phyloP scores from a whole-genome alignment of 2,113 vertebrate species.

The Helogale parvula region DNA sequence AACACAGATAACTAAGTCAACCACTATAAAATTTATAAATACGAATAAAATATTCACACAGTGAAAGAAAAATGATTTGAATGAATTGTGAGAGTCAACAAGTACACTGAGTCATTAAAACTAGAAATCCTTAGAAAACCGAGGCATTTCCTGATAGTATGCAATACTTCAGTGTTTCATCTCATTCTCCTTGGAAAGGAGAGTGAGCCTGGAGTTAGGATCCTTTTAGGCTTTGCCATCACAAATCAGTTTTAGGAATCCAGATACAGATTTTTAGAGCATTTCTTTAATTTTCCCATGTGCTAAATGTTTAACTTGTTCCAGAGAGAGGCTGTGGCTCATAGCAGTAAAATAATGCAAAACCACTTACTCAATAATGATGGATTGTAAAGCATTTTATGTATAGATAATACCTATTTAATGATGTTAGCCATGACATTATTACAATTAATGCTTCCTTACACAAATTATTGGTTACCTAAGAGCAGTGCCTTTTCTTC shows the following conservation, averaged over 20 bases:
- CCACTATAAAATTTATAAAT: neutral
- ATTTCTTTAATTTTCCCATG: neutral
- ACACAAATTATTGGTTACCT: neutral
- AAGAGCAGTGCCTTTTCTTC: neutral
- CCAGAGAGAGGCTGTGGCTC: neutral
- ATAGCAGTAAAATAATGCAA: neutral
- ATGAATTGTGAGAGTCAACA: neutral
- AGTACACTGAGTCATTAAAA: neutral
- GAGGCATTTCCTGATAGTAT: neutral
- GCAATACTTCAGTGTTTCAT: neutral
- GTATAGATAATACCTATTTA: neutral
- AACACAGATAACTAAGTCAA: neutral
- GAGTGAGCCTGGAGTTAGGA: neutral
- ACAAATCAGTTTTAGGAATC: neutral
- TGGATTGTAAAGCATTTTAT: neutral
- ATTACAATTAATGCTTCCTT: conserved; percentile 44
- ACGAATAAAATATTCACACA: neutral
- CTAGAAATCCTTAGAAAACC: neutral
- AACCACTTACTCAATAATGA: conserved; percentile 22
- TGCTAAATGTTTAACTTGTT: neutral
- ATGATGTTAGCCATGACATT: neutral
- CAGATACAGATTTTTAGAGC: neutral
- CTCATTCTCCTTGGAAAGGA: neutral
- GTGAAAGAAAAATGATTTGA: neutral
- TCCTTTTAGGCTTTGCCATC: neutral